Base-by-base conservation (phyloP, 2,113 vertebrate species). In the Telmatochromis sp. region DNA sequence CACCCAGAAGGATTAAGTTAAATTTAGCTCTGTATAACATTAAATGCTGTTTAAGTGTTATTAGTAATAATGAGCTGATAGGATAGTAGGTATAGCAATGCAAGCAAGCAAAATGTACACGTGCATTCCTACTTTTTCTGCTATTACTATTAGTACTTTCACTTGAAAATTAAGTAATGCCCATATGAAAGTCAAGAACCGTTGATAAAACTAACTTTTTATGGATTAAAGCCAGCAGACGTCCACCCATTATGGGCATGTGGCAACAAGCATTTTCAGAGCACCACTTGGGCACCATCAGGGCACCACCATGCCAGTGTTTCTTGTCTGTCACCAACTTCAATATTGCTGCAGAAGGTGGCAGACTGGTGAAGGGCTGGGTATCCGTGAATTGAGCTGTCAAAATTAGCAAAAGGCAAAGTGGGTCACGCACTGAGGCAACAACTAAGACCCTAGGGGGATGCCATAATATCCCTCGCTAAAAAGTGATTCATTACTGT, bases 401-500 rank as follows among this genome's bases (percentile, higher is more conserved):
- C 89, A 93, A 92, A 94, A 94, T 94, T 94, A 93, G 84, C 94
- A 91, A 90, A 89, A 88, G 89, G 89, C 87, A 85, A 93, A 92
- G 83, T 87, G 90, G 94, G 93, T 93, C 89, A 92, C 15, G 47
- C 37, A 17, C 80, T 23, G 81, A 88, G 47, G 85, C 91, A 93
- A 91, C 91, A 90, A 53, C 88, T 88, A 63, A 80, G 88, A 89
- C 93, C 91, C 94, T 73, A 84, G 91, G 93, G 93, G 87, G 83
- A 89, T 86, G 81, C 70, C 47, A 28, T 54, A 53, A 87, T 87
- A 53, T 88, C 82, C 33, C 35, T 33, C 12, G 14, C 85, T 15
- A 85, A 84, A 57, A 92, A 88, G 86, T 88, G 65, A 92, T 91
- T 90, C 89, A 92, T 89, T 87, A 85, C 81, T 90, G 35, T 58